phyloP scores from a whole-genome alignment of 2,797 vertebrate species.

The Gobio occitaniae region DNA sequence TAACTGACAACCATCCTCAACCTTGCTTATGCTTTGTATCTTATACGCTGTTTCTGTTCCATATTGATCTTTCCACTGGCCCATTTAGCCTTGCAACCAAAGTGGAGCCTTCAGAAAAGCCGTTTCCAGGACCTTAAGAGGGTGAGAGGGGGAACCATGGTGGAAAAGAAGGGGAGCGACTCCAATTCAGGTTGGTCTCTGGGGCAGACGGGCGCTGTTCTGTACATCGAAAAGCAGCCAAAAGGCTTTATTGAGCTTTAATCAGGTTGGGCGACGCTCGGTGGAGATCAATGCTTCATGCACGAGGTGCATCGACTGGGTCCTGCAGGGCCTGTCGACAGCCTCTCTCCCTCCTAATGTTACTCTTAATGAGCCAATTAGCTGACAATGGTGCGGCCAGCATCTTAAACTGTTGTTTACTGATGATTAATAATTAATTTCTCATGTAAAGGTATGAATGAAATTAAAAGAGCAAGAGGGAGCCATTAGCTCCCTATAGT shows the following conservation, averaged over 20 bases:
- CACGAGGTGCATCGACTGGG: constrained; percentile 77
- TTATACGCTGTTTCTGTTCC: constrained; percentile 57
- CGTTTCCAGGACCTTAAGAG: constrained; percentile 35
- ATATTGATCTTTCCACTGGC: constrained; percentile 70
- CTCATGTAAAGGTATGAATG: constrained; percentile 87
- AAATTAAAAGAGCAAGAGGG: constrained; percentile 84
- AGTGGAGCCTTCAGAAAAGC: constrained; percentile 27
- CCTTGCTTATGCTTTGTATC: background rate
- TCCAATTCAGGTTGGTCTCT: constrained; percentile 70
- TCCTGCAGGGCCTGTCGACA: constrained; percentile 78
- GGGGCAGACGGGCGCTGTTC: constrained; percentile 66
- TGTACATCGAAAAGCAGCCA: constrained; percentile 64
- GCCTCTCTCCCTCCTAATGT: constrained; percentile 82
- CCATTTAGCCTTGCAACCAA: constrained; percentile 73
- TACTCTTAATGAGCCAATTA: constrained; percentile 88
- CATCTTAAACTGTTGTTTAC: constrained; percentile 87
- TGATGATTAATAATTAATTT: constrained; percentile 87
- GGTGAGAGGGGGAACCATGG: constrained; percentile 6
- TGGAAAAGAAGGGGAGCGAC: constrained; percentile 28
- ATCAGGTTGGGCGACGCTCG: constrained; percentile 77
- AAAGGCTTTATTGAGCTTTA: constrained; percentile 81
- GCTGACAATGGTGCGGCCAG: constrained; percentile 81
- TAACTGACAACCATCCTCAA: background rate
- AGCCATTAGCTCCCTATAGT: constrained; percentile 83
- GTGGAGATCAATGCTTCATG: constrained; percentile 83